These are phyloP conservation scores for Tragelaphus scriptus DNA, from an alignment of 2,113 vertebrate genomes.

Conservation along the genomic window DNA sequence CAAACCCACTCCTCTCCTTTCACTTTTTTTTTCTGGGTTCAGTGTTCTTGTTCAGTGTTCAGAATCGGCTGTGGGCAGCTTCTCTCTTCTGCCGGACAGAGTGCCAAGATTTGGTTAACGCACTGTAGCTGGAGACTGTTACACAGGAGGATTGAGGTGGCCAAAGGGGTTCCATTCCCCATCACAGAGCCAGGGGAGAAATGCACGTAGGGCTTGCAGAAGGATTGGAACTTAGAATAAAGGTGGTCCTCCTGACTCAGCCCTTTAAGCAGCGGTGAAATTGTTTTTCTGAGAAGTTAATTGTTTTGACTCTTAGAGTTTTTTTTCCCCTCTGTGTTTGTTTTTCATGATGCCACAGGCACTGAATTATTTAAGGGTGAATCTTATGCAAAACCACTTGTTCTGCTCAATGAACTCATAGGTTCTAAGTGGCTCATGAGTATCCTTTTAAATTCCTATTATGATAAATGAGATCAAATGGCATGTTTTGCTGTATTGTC, in stretches of 20 bases:
- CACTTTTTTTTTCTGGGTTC: background rate
- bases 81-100: background rate
- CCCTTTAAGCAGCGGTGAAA: background rate
- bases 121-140: background rate
- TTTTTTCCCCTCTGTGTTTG: background rate
- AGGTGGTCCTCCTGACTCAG: background rate
- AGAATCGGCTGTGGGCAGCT: background rate
- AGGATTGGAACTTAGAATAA: background rate
- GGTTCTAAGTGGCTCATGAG: conserved; percentile 41
- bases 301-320: background rate
- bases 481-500: background rate
- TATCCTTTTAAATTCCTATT: conserved; percentile 53
- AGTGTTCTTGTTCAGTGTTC: background rate
- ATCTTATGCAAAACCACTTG: conserved; percentile 34
- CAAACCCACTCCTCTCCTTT: background rate
- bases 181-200: background rate
- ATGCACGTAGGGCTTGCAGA: background rate
- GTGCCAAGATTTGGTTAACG: background rate
- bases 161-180: background rate
- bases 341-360: background rate
- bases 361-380: conserved; percentile 5
- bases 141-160: background rate
- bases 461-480: conserved; percentile 40
- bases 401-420: conserved; percentile 37
- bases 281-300: background rate